Base-by-base conservation (phyloP, 2,888 invertebrate genomes). In the Girardia tigrina region DNA sequence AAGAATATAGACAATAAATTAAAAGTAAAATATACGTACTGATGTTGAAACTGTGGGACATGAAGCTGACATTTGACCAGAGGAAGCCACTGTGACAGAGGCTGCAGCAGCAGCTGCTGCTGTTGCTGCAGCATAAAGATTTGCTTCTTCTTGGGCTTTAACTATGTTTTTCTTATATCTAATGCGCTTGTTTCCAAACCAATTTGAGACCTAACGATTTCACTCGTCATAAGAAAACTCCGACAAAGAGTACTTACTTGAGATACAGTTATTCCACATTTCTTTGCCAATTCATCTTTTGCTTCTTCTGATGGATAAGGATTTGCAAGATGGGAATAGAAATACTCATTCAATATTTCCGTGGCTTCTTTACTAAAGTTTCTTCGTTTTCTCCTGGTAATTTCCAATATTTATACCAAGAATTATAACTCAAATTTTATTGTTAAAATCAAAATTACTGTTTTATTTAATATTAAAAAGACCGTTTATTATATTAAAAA, bases 361-460 rank as follows among this genome's bases (percentile, higher is more conserved):
- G 97, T 97, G 76, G 97, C 97, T 86, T 97, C 95, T 87, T 98
- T 98, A 88, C 94, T 95, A 87, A 98, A 98, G 87, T 98, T 98
- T 82, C 97, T 89, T 80, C 97, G 89, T 86, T 98, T 98, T 87
- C 84, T 82, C 81, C 87, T 86, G 16, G 8, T 36, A 36, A 36
- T 36, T 12, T 36, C n/a, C n/a, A n/a, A n/a, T n/a, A n/a, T n/a
- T n/a, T n/a, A n/a, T n/a, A n/a, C n/a, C n/a, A n/a, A n/a, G n/a
- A n/a, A n/a, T n/a, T n/a, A n/a, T n/a, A n/a, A n/a, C n/a, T n/a
- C n/a, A n/a, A n/a, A n/a, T n/a, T n/a, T n/a, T n/a, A n/a, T n/a
- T n/a, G n/a, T n/a, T n/a, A n/a, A n/a, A n/a, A n/a, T n/a, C n/a
- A n/a, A n/a, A n/a, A n/a, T n/a, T n/a, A n/a, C n/a, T n/a, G n/a